Evolutionary conservation across 2,113 vertebrate genomes (phyloP).

Genomic region (Columba livia): DNA sequence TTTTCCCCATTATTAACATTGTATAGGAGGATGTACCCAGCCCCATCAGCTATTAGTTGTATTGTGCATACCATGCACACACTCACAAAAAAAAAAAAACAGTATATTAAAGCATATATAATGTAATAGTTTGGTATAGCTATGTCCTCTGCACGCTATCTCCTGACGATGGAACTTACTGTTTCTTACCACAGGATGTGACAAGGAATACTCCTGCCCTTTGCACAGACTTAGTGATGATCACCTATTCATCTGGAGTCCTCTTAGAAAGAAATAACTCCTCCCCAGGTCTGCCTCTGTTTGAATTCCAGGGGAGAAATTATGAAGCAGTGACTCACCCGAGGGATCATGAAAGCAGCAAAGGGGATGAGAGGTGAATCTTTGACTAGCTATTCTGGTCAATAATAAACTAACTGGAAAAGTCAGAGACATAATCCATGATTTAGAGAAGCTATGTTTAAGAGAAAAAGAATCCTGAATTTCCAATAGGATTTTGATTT

Average conservation of each 20-base stretch:
- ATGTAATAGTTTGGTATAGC: not conserved
- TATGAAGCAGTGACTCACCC: not conserved
- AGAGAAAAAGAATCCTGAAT: conserved; percentile 1
- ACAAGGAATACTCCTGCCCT: not conserved
- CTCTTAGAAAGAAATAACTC: not conserved
- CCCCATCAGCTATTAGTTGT: conserved; percentile 9
- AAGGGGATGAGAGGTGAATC: not conserved
- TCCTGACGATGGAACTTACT: not conserved
- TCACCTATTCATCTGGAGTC: not conserved
- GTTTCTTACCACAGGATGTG: not conserved
- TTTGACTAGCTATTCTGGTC: conserved; percentile 6
- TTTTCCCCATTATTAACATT: conserved; percentile 47
- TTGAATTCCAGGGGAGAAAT: not conserved
- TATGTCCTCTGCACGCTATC: too few species aligned
- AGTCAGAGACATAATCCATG: not conserved
- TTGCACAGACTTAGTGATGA: not conserved
- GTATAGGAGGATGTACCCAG: conserved; percentile 54
- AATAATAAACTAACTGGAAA: conserved; percentile 25
- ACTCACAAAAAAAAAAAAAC: not conserved
- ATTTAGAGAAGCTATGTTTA: not conserved
- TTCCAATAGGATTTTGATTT: not conserved
- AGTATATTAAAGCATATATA: not conserved
- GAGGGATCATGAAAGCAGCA: not conserved
- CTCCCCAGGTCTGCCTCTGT: not conserved
- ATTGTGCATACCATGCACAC: not conserved